Base-by-base conservation (phyloP, 1,140 invertebrate species). In the Amphibalanus amphitrite region DNA sequence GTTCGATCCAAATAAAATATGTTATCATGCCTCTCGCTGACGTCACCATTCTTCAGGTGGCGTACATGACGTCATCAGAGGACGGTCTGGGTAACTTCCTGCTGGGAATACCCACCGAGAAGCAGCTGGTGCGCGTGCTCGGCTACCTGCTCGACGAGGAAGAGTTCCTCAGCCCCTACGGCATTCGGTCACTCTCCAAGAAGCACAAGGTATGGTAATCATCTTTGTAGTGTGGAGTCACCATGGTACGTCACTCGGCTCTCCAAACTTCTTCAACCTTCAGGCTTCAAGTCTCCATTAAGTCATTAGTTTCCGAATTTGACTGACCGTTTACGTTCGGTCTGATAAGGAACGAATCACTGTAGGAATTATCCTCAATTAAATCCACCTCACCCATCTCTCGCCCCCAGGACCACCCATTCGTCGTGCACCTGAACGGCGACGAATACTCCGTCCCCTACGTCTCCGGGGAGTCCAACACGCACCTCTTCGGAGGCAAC, bases 401-500 rank as follows among this genome's bases (percentile, higher is more conserved):
- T 29, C 29, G 1, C 23, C 67, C 29, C 13, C 67, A 75, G 73
- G 65, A 72, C 6, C 69, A 74, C 8, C 75, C 75, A 8, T 74
- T 81, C 78, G 71, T 71, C 30, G 33, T 74, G 38, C 68, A 78
- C 40, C 47, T 77, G 13, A 75, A 74, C 28, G 75, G 74, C 13
- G 67, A 74, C 30, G 70, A 71, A 4, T 77, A 79, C 71, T 76
- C 76, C 65, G 79, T 81, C 15, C 70, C 75, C 3, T 82, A 81
- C 73, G 76, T 77, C 64, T 78, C 81, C 0, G 80, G 78, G 28
- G 81, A 82, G 70, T 82, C 81, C 0, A 76, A 75, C 40, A 77
- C 78, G 20, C 76, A 78, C 64, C 72, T 82, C 73, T 82, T 81
- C 76, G 81, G 81, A n/a, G 81, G 81, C 13, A 82, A 82, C 76